Conservation (phyloP, 1,140 invertebrate species). For the Tenebrio molitor region DNA sequence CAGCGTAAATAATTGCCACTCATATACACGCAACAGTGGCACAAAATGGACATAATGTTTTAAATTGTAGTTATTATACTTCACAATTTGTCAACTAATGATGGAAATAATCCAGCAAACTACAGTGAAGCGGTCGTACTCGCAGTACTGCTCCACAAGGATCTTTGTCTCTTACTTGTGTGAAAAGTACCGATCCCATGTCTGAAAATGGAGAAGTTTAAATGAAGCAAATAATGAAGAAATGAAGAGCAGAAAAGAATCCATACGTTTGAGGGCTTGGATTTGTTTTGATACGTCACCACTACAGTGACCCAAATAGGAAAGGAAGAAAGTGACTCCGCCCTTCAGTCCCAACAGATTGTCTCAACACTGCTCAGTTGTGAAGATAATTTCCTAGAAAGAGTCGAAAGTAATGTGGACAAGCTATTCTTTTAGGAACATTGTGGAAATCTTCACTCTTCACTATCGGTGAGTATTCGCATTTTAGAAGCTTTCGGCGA, state of each 20-base stretch:
- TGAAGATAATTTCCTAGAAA: background rate
- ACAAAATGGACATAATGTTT: no score
- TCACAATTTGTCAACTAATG: no score
- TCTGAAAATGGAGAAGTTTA: no score
- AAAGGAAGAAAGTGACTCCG: conserved; percentile 54
- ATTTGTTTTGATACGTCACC: conserved; percentile 70
- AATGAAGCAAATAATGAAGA: no score
- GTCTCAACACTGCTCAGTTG: background rate
- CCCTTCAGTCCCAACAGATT: conserved; percentile 64
- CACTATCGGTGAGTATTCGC: conserved; percentile 49
- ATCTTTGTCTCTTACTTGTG: no score
- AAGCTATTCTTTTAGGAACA: background rate
- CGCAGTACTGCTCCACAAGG: no score
- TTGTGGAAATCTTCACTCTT: background rate
- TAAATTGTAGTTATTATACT: no score
- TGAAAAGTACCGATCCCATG: conserved; percentile 45
- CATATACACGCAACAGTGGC: no score
- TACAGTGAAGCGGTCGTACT: no score
- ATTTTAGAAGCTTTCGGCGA: background rate
- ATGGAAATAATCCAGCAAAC: no score
- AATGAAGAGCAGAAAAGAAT: conserved; percentile 56
- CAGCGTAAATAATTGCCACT: no score
- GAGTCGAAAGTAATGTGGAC: conserved; percentile 60
- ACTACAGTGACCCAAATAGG: conserved; percentile 66
- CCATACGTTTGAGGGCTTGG: conserved; percentile 66